phyloP scores from a whole-genome alignment of 2,888 invertebrate species.

The Pollenia griseotomentosa region DNA sequence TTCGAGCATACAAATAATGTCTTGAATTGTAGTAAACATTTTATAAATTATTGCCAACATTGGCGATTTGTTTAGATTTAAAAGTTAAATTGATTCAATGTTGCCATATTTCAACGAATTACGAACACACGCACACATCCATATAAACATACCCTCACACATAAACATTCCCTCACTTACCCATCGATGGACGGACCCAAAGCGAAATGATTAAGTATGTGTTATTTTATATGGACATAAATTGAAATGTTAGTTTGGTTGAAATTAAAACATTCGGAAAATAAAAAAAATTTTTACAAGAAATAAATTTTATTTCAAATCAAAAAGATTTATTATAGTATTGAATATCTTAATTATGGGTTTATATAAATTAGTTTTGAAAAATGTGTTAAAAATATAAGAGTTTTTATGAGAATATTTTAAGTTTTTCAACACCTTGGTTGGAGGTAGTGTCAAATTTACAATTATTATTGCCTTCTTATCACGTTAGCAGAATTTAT shows the following conservation, averaged over 20 bases:
- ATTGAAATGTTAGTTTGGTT: conserved; percentile 61
- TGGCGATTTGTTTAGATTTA: conserved; percentile 71
- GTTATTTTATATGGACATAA: conserved; percentile 67
- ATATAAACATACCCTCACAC: background rate
- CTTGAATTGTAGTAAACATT: conserved; percentile 54
- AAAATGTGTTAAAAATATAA: background rate
- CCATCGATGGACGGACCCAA: conserved; percentile 12
- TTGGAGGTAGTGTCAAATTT: too few species aligned
- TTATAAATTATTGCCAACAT: conserved; percentile 68
- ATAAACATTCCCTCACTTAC: background rate
- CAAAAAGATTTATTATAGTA: conserved; percentile 52
- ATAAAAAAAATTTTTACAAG: conserved; percentile 1
- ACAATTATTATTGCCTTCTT: too few species aligned
- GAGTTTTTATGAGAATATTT: background rate
- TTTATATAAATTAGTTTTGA: conserved; percentile 4
- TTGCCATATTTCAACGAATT: conserved; percentile 68
- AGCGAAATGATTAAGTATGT: conserved; percentile 65
- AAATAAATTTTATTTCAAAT: conserved; percentile 42
- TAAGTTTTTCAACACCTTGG: background rate
- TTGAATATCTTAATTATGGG: conserved; percentile 52
- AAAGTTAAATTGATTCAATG: conserved; percentile 64
- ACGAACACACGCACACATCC: conserved; percentile 5
- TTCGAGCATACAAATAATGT: conserved; percentile 9
- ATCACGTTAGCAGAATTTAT: too few species aligned
- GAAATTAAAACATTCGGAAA: conserved; percentile 17